Conservation (phyloP, 2,888 invertebrate species). For the Aethes cnicana region DNA sequence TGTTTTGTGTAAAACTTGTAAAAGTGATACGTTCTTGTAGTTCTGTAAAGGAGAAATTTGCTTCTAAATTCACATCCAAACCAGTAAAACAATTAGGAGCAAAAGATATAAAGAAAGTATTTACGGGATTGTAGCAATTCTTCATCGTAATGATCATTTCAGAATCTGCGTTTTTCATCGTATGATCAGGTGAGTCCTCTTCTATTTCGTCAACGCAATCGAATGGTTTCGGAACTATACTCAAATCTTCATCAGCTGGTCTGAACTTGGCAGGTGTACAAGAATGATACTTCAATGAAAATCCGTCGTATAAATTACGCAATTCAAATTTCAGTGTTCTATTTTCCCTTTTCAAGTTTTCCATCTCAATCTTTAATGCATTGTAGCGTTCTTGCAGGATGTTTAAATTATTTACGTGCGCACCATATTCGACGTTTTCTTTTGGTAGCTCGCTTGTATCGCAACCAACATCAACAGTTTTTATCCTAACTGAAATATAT, state of each 20-base stretch:
- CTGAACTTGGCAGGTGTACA: slow-evolving; percentile 29
- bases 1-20: slow-evolving; percentile 74
- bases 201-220: slow-evolving; percentile 51
- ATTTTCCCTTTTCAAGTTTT: slow-evolving; percentile 57
- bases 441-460: slow-evolving; percentile 40
- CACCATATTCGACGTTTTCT: slow-evolving; percentile 40
- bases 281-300: slow-evolving; percentile 39
- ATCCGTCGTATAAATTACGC: slow-evolving; percentile 47
- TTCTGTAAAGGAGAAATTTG: slow-evolving; percentile 47
- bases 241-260: slow-evolving; percentile 34
- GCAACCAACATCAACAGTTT: slow-evolving; percentile 47
- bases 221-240: slow-evolving; percentile 49
- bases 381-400: slow-evolving; percentile 49
- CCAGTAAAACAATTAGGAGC: background rate
- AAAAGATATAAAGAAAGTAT: background rate
- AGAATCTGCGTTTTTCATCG: slow-evolving; percentile 55
- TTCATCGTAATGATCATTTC: slow-evolving; percentile 75
- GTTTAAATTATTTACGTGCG: slow-evolving; percentile 46
- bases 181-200: slow-evolving; percentile 33
- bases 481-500: slow-evolving; percentile 44
- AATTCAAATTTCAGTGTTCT: slow-evolving; percentile 54
- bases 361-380: slow-evolving; percentile 54
- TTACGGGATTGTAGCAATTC: slow-evolving; percentile 64
- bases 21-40: slow-evolving; percentile 61
- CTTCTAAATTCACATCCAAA: no score